Evolutionary conservation across 2,113 vertebrate genomes (phyloP).

Genomic region (Tichodroma muraria): DNA sequence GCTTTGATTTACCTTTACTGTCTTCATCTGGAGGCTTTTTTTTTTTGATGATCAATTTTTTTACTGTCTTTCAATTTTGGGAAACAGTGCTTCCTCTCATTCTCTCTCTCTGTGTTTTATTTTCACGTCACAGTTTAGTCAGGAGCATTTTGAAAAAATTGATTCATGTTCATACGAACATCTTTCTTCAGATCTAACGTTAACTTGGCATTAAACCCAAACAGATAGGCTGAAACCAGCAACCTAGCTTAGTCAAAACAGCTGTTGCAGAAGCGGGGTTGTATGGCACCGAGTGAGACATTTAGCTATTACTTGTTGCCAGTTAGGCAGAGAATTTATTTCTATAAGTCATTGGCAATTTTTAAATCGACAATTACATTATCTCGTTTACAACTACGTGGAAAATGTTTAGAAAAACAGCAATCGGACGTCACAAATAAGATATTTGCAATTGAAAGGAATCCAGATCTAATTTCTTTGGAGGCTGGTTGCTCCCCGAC

Average conservation of each 20-base stretch:
- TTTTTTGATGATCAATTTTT: background rate
- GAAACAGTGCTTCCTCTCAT: background rate
- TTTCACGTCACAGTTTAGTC: background rate
- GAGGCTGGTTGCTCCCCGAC: background rate
- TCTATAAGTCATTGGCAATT: background rate
- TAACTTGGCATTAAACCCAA: background rate
- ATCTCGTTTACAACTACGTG: conserved; percentile 3
- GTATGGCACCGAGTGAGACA: background rate
- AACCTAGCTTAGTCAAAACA: background rate
- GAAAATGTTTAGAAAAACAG: background rate
- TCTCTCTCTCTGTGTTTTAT: background rate
- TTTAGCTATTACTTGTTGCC: background rate
- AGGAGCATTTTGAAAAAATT: background rate
- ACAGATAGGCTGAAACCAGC: background rate
- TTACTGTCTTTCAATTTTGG: conserved; percentile 9
- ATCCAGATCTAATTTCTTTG: background rate
- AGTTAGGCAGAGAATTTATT: background rate
- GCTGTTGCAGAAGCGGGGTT: background rate
- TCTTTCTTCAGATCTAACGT: background rate
- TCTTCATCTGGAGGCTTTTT: conserved; percentile 22
- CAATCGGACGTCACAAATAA: background rate
- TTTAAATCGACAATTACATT: background rate
- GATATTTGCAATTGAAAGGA: background rate
- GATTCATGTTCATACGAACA: background rate
- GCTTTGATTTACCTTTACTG: conserved; percentile 56